These are phyloP conservation scores for Belgica antarctica DNA, from an alignment of 2,888 invertebrate genomes.

Conservation along the genomic window DNA sequence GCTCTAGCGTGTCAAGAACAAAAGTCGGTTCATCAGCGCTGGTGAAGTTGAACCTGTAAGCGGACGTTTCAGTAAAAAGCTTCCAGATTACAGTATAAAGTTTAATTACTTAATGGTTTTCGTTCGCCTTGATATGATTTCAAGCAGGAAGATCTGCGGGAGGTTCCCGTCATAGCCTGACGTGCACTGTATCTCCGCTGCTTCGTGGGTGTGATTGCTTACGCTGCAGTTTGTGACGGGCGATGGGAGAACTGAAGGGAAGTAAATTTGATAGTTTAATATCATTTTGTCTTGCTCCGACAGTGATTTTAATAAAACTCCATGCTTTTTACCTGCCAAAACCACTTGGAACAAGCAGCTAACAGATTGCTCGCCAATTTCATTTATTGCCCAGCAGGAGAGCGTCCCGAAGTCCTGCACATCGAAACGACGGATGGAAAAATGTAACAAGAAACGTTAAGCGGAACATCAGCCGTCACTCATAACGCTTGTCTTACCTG, in stretches of 20 bases:
- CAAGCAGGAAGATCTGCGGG: conserved; percentile 72
- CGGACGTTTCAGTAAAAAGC: neutral
- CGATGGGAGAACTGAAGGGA: conserved; percentile 66
- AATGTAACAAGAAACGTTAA: conserved; percentile 6
- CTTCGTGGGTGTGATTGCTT: conserved; percentile 73
- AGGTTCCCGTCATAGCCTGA: conserved; percentile 78
- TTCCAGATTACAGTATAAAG: neutral
- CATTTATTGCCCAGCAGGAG: conserved; percentile 75
- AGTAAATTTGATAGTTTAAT: neutral
- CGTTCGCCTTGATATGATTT: conserved; percentile 57
- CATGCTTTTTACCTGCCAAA: conserved; percentile 64
- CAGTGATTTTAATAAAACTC: neutral
- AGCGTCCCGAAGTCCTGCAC: conserved; percentile 77
- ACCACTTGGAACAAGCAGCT: conserved; percentile 81
- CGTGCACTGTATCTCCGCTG: conserved; percentile 70
- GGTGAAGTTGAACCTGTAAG: conserved; percentile 53
- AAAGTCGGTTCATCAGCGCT: conserved; percentile 55
- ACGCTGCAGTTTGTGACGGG: conserved; percentile 75
- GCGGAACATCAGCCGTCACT: neutral
- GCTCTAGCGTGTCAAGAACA: conserved; percentile 49
- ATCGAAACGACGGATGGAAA: conserved; percentile 22
- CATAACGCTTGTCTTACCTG: conserved; percentile 43
- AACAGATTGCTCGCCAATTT: conserved; percentile 69
- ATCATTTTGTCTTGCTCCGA: neutral
- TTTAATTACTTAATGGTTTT: conserved; percentile 45